A percentile compares a stretch with the other conserved stretches of the same genome.
These are phyloP conservation scores for Macaria liturata DNA, from an alignment of 2,888 invertebrate genomes.

Conservation along the genomic window DNA sequence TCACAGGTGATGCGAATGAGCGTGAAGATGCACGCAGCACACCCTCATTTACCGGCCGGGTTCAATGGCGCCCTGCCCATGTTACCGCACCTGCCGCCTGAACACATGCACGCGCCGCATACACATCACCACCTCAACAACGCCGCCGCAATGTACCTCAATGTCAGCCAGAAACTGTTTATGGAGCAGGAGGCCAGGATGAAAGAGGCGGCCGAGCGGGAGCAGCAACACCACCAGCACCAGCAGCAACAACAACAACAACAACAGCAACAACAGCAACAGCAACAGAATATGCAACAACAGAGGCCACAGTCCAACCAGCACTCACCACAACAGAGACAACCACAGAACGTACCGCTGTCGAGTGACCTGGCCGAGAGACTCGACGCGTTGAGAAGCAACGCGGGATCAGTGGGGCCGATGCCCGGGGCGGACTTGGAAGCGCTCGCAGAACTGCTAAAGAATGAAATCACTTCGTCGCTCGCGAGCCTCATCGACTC, in stretches of 20 bases:
- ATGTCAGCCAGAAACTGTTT: constrained; percentile 90
- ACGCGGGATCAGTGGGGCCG: constrained; percentile 86
- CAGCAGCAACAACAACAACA: constrained; percentile 57
- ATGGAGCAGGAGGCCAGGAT: constrained; percentile 90
- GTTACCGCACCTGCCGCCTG: constrained; percentile 80
- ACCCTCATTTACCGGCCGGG: constrained; percentile 83
- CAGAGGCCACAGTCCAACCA: constrained; percentile 84
- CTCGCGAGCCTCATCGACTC: constrained; percentile 94
- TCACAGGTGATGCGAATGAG: constrained; percentile 86
- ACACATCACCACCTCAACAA: constrained; percentile 85
- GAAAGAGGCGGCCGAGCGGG: constrained; percentile 85
- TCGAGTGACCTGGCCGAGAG: constrained; percentile 90
- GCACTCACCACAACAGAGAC: constrained; percentile 81
- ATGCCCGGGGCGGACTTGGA: constrained; percentile 92
- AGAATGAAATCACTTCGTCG: constrained; percentile 94
- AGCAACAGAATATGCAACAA: constrained; percentile 78
- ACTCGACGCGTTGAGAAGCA: constrained; percentile 89
- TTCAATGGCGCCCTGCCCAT: constrained; percentile 84
- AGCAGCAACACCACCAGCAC: constrained; percentile 69
- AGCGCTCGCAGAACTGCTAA: constrained; percentile 94
- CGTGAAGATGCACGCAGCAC: constrained; percentile 83
- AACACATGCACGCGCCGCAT: constrained; percentile 78
- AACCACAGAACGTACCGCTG: constrained; percentile 74
- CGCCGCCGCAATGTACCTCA: constrained; percentile 89
- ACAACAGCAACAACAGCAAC: constrained; percentile 68